Conservation (phyloP, 1,140 invertebrate species). For the Drosophila pachea region DNA sequence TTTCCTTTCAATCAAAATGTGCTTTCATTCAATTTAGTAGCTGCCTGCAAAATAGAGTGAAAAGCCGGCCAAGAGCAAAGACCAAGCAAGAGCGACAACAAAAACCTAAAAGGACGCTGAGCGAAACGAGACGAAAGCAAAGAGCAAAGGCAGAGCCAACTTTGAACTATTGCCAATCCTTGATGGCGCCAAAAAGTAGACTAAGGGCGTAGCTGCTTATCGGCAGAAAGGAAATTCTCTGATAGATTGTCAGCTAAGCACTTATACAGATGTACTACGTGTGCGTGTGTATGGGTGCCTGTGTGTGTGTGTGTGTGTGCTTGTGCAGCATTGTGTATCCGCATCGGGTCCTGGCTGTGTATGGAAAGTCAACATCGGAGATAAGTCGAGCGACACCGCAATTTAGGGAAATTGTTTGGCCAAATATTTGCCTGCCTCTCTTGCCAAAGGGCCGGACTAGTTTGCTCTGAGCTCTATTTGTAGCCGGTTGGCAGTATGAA, state of each 20-base stretch:
- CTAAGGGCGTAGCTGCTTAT: slow-evolving; percentile 32
- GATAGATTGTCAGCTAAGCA: slow-evolving; percentile 55
- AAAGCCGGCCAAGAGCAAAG: slow-evolving; percentile 32
- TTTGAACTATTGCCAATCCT: slow-evolving; percentile 68
- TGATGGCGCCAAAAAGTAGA: slow-evolving; percentile 54
- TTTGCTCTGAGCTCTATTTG: slow-evolving; percentile 14
- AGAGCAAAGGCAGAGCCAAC: slow-evolving; percentile 22
- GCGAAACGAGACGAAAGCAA: not conserved
- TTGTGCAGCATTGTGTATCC: slow-evolving; percentile 18
- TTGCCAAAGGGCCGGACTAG: slow-evolving; percentile 4
- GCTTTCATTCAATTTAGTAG: slow-evolving; percentile 73
- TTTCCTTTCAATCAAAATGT: slow-evolving; percentile 75
- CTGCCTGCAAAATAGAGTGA: slow-evolving; percentile 23
- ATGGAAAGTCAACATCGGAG: slow-evolving; percentile 26
- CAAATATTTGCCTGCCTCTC: slow-evolving; percentile 32
- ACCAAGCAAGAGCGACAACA: not conserved
- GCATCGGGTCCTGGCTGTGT: slow-evolving; percentile 21
- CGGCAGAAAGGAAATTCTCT: slow-evolving; percentile 44
- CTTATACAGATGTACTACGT: slow-evolving; percentile 25
- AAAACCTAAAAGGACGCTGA: not conserved
- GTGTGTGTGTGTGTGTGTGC: slow-evolving; percentile 7
- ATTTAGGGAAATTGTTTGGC: slow-evolving; percentile 59
- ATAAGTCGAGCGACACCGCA: slow-evolving; percentile 41
- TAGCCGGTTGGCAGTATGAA: slow-evolving; percentile 3
- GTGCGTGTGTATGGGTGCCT: slow-evolving; percentile 1